These are phyloP conservation scores for Polyploca ridens DNA, from an alignment of 2,888 invertebrate genomes.

Conservation along the genomic window DNA sequence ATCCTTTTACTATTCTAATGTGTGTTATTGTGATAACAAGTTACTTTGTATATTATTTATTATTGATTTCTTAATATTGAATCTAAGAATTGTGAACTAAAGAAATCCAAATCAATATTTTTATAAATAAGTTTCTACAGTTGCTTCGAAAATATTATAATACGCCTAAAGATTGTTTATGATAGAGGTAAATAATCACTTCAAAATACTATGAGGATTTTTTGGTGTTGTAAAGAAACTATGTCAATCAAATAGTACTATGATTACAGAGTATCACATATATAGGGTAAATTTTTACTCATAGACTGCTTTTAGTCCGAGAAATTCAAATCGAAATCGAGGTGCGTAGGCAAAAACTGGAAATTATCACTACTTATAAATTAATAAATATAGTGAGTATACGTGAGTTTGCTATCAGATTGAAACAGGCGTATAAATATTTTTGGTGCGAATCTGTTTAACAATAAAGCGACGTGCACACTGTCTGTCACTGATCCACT, in stretches of 20 bases:
- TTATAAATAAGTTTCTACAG: not conserved
- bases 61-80: not conserved
- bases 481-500: conserved; percentile 47
- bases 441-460: conserved; percentile 6
- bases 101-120: not conserved
- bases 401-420: not conserved
- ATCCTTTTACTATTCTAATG: conserved; percentile 69
- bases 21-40: conserved; percentile 66
- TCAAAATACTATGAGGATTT: not conserved
- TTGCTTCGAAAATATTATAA: not conserved
- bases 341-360: too few relatives aligned
- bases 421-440: conserved; percentile 8
- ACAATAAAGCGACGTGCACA: conserved; percentile 10
- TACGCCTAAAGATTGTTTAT: not conserved
- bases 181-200: not conserved
- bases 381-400: not conserved
- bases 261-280: too few relatives aligned
- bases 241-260: too few relatives aligned
- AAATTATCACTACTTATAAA: not conserved
- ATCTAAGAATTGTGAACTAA: not conserved
- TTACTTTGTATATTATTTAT: not conserved
- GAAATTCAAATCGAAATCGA: too few relatives aligned
- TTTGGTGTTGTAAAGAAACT: too few relatives aligned
- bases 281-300: not conserved
- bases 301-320: not conserved